These are phyloP conservation scores for Ophion costatus DNA, from an alignment of 2,888 invertebrate species.

Conservation along the genomic window DNA sequence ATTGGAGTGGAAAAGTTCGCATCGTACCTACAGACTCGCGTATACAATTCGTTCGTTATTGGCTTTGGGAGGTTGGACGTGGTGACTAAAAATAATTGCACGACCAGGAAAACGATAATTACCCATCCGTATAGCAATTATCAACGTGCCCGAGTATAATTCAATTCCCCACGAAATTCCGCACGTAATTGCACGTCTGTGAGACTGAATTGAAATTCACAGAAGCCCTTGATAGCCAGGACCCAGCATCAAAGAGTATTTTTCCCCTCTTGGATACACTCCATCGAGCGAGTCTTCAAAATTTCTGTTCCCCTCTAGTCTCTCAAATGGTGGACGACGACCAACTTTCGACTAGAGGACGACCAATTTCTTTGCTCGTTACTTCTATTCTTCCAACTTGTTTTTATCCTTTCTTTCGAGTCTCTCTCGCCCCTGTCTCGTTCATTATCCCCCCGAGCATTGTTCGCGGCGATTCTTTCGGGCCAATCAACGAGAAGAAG, in stretches of 20 bases:
- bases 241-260: neutral
- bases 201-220: constrained; percentile 3
- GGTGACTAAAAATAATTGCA: too few species aligned
- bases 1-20: too few species aligned
- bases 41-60: too few species aligned
- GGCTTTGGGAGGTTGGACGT: too few species aligned
- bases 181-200: constrained; percentile 1
- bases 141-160: neutral
- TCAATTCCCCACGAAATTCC: neutral
- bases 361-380: constrained; percentile 14
- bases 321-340: constrained; percentile 2
- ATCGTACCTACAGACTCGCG: too few species aligned
- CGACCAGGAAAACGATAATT: too few species aligned
- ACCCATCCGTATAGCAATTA: neutral
- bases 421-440: neutral
- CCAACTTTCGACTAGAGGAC: constrained; percentile 13
- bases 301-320: neutral
- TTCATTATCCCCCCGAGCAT: constrained; percentile 25
- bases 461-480: constrained; percentile 4
- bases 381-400: constrained; percentile 17
- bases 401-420: neutral
- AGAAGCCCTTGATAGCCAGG: neutral
- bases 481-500: constrained; percentile 21
- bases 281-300: neutral
- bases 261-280: neutral